These are phyloP conservation scores for Asobara japonica DNA, from an alignment of 1,140 invertebrate species.

Conservation along the genomic window DNA sequence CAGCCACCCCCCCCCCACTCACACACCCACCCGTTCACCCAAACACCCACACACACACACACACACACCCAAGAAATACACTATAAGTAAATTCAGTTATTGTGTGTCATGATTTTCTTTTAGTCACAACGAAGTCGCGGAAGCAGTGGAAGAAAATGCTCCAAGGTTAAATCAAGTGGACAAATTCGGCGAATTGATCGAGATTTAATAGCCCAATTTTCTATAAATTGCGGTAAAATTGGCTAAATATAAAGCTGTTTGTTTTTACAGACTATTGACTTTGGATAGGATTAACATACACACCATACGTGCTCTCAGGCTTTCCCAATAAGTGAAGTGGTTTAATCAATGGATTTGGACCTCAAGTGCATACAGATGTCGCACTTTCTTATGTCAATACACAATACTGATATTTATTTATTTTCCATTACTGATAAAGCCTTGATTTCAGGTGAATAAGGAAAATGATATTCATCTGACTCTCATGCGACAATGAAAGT, in stretches of 20 bases:
- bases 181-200: not conserved
- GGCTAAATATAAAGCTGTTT: slow-evolving; percentile 28
- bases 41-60: no score
- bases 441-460: not conserved
- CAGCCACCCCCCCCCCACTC: no score
- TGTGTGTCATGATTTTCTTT: not conserved
- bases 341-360: not conserved
- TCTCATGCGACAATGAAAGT: not conserved
- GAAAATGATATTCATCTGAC: not conserved
- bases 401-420: not conserved
- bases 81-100: no score
- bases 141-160: not conserved
- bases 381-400: not conserved
- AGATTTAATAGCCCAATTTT: slow-evolving; percentile 23
- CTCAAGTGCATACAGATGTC: slow-evolving; percentile 2
- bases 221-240: slow-evolving; percentile 21
- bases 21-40: no score
- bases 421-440: not conserved
- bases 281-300: not conserved
- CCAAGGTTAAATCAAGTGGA: slow-evolving; percentile 11
- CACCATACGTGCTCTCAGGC: not conserved
- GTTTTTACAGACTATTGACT: slow-evolving; percentile 31
- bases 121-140: not conserved
- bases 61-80: no score
- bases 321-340: not conserved